Evolutionary conservation across 2,113 vertebrate species (phyloP), one percentile per base, ranked within the genome.

Genomic region (Acinonyx jubatus): DNA sequence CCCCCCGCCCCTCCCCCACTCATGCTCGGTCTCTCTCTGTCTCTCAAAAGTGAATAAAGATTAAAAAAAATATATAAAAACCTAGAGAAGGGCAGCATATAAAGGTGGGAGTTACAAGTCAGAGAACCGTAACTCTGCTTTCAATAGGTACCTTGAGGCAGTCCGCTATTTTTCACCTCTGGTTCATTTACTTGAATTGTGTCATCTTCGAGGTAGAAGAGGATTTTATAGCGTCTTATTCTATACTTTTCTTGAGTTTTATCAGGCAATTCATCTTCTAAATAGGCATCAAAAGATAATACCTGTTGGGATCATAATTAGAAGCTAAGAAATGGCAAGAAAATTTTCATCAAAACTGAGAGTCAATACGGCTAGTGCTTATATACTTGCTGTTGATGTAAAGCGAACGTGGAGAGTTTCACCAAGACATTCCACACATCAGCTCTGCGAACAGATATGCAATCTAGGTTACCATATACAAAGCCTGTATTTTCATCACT

Each of bases 111-210:
- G 2, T 96, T 45, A 74, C 15, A 95, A 94, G 9, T n/a, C 31
- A 94, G 80, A 93, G 45, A 96, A 89, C 31, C 7, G 27, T n/a
- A 86, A 93, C 29, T 65, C 31, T 96, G 93, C 65, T 96, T 97
- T 96, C 97, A 98, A 96, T 68, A 98, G 61, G 97, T 99, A 99
- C 99, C 99, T 99, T 99, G 99, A 98, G 74, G 96, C 41, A 99
- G 98, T 96, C 99, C 99, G 31, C 99, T 99, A 93, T 99, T 99
- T 98, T 99, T 99, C 89, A 98, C 31, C 55, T 91, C 81, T 2
- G 99, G 99, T 98, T 99, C 99, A 98, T 99, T 97, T 91, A 99
- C 99, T 98, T 99, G 99, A 97, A 99, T 99, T 96, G 99, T 99
- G 97, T 99, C 99, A 98, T 99, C 99, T 98, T 99, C 99, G 96